Evolutionary conservation across 1,140 invertebrate species (phyloP).

Genomic region (Odontomachus brunneus): DNA sequence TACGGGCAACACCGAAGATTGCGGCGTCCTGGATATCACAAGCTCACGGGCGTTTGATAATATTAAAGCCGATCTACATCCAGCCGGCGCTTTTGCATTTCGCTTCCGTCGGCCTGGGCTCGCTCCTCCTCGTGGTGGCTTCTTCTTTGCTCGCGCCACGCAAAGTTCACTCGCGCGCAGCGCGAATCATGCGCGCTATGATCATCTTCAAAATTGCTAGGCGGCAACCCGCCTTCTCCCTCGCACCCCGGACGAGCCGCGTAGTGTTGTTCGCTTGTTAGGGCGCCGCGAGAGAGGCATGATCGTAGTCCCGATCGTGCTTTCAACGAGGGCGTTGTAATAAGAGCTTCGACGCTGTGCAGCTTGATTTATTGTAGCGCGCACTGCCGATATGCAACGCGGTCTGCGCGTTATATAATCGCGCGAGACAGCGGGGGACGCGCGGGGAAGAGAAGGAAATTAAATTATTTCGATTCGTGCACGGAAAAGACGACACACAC

Average conservation of each 20-base stretch:
- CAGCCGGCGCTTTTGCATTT: conserved; percentile 6
- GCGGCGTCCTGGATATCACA: conserved; percentile 26
- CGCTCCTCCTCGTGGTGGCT: conserved; percentile 1
- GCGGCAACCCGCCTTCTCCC: not conserved
- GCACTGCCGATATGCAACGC: not conserved
- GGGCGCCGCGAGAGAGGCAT: conserved; percentile 24
- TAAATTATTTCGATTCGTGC: too few relatives aligned
- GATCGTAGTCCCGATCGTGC: conserved; percentile 22
- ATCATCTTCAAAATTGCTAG: conserved; percentile 53
- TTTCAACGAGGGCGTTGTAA: conserved; percentile 15
- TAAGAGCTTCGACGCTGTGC: not conserved
- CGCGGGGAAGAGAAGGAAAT: too few relatives aligned
- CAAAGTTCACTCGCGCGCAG: too few relatives aligned
- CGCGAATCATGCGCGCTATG: conserved; percentile 18
- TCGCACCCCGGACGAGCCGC: not conserved
- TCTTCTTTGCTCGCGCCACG: not conserved
- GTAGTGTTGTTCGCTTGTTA: conserved; percentile 33
- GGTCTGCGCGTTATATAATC: too few relatives aligned
- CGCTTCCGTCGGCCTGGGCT: too few relatives aligned
- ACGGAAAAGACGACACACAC: too few relatives aligned
- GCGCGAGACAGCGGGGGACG: too few relatives aligned
- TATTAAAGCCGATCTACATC: conserved; percentile 59
- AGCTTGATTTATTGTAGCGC: not conserved
- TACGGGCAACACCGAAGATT: conserved; percentile 29
- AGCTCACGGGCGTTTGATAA: conserved; percentile 30